phyloP scores from a whole-genome alignment of 1,140 invertebrate species.

The Drosophila bocqueti region DNA sequence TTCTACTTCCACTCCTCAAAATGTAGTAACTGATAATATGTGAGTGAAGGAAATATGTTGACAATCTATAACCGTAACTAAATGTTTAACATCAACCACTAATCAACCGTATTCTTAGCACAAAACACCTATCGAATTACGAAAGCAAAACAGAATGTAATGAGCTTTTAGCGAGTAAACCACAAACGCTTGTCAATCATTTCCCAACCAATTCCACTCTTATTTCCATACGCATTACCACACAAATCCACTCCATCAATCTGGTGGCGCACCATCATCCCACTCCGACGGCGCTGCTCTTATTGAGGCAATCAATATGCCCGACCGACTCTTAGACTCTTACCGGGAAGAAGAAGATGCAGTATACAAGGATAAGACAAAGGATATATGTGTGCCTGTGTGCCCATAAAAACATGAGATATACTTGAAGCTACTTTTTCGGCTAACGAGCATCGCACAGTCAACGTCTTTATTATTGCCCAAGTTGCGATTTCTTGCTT shows the following conservation, averaged over 20 bases:
- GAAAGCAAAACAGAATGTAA: constrained; percentile 20
- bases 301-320: constrained; percentile 61
- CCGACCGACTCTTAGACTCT: constrained; percentile 33
- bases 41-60: neutral
- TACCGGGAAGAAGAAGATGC: constrained; percentile 15
- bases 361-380: constrained; percentile 37
- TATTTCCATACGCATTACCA: constrained; percentile 44
- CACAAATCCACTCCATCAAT: constrained; percentile 59
- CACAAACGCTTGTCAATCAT: constrained; percentile 59
- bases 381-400: constrained; percentile 29
- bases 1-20: no score
- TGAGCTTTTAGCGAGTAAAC: constrained; percentile 37
- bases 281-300: constrained; percentile 3
- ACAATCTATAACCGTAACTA: neutral
- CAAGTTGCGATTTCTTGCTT: constrained; percentile 50
- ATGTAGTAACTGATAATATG: neutral
- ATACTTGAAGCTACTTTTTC: constrained; percentile 73
- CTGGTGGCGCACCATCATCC: constrained; percentile 11
- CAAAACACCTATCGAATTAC: constrained; percentile 37
- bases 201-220: constrained; percentile 26
- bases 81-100: constrained; percentile 12
- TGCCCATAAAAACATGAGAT: constrained; percentile 64
- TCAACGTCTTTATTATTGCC: constrained; percentile 70
- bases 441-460: constrained; percentile 70
- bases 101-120: neutral